Base-by-base conservation (phyloP, 1,140 invertebrate genomes). In the Gryon sp. region DNA sequence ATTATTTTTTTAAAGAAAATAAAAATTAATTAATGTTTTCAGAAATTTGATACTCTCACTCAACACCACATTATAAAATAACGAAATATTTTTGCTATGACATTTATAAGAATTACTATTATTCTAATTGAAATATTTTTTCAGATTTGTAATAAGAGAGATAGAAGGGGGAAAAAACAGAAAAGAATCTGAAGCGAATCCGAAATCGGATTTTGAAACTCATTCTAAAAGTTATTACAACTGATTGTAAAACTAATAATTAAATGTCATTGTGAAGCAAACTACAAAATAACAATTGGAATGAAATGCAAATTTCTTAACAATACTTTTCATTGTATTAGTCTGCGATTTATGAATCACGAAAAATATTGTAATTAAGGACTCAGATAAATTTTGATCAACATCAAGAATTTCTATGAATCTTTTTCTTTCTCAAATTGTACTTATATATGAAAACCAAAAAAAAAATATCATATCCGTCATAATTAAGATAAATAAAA, bases 51-150 rank as follows among this genome's bases (percentile, higher is more conserved):
- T 60, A 46, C 41, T n/a, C n/a, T n/a, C n/a, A 36, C 46, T 36
- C 24, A 26, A 57, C n/a, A 6, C 20, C 9, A 22, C 11, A 20
- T 2, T 36, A 20, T 20, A 20, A 28, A n/a, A 14, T 9, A 50
- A 50, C 20, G 18, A 52, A 8, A 52, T 63, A 63, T 52, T 63
- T 63, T 63, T 63, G 34, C 59, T 63, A 63, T 32, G 46, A 41
- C 14, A 40, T 63, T 63, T 52, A 63, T 63, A 63, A 50, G 4
- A 50, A 60, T 36, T 11, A 0, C 43, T 20, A 38, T 36, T 15
- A 38, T 40, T 18, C 36, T 36, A 12, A 59, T 45, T 59, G 3
- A 34, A 15, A 22, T 36, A 45, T 59, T 59, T 43, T 40, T 45
- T 32, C 38, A 59, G 45, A 8, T 53, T 53, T 53, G 36, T 53